Percentiles rank a stretch among this genome's conserved stretches.
phyloP scores from a whole-genome alignment of 2,888 invertebrate genomes.

The Azorinus chamasolen region DNA sequence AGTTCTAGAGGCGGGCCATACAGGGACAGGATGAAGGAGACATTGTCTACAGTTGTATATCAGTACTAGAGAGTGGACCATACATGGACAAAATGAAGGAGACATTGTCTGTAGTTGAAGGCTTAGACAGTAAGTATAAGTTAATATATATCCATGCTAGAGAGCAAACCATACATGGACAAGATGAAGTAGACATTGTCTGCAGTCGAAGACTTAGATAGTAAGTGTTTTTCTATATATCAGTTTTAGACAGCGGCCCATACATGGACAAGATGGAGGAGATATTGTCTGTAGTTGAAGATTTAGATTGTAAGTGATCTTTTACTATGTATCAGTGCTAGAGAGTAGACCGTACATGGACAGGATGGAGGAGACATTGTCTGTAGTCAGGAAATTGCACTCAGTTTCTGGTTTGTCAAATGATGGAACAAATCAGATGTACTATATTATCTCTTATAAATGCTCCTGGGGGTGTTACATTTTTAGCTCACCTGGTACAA shows the following conservation, averaged over 20 bases:
- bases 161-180: no score
- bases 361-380: constrained; percentile 46
- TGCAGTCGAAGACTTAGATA: constrained; percentile 25
- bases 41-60: constrained; percentile 66
- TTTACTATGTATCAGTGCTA: constrained; percentile 85
- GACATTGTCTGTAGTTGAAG: constrained; percentile 14
- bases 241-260: constrained; percentile 84
- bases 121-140: constrained; percentile 35
- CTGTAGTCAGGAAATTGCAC: no score
- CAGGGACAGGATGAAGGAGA: constrained; percentile 50
- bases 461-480: no score
- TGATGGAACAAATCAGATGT: no score
- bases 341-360: constrained; percentile 80
- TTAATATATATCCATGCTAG: background rate
- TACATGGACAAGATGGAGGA: constrained; percentile 64
- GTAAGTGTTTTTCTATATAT: constrained; percentile 82
- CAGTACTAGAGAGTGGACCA: constrained; percentile 84
- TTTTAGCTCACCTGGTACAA: no score
- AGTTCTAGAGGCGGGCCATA: constrained; percentile 84
- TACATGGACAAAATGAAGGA: constrained; percentile 64
- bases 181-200: constrained; percentile 23
- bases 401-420: no score
- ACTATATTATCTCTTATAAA: no score
- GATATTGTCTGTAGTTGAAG: constrained; percentile 14
- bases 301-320: constrained; percentile 44